Conservation (phyloP, 2,113 vertebrate genomes). For the Antidorcas marsupialis region DNA sequence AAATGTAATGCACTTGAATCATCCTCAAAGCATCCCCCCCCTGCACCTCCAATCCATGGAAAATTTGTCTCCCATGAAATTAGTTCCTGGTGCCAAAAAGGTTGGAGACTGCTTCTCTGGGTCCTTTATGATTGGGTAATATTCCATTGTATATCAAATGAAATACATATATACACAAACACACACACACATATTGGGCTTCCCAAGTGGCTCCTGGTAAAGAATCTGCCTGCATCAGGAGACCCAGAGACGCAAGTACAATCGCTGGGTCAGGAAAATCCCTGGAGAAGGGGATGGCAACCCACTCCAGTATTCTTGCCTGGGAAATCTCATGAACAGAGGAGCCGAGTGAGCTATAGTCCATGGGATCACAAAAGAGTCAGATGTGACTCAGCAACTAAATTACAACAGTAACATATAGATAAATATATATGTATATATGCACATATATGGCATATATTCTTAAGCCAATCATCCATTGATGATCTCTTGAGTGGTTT, state of each 20-base stretch:
- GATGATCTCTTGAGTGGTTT: not conserved
- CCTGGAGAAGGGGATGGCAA: not conserved
- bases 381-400: not conserved
- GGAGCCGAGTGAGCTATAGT: not conserved
- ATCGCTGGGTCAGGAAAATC: not conserved
- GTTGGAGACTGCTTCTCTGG: not conserved
- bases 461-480: not conserved
- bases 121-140: not conserved
- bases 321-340: not conserved
- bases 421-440: not conserved
- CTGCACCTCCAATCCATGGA: not conserved
- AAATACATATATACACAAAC: not conserved
- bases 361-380: not conserved
- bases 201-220: not conserved
- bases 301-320: not conserved
- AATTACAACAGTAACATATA: not conserved
- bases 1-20: not conserved
- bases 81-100: not conserved
- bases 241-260: not conserved
- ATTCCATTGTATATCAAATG: not conserved
- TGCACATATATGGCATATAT: not conserved
- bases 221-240: not conserved
- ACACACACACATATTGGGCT: not conserved
- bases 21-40: not conserved
- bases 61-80: not conserved